A percentile compares a stretch with the other conserved stretches of the same genome.
phyloP scores from a whole-genome alignment of 2,888 invertebrate species.

The Rhingia campestris region DNA sequence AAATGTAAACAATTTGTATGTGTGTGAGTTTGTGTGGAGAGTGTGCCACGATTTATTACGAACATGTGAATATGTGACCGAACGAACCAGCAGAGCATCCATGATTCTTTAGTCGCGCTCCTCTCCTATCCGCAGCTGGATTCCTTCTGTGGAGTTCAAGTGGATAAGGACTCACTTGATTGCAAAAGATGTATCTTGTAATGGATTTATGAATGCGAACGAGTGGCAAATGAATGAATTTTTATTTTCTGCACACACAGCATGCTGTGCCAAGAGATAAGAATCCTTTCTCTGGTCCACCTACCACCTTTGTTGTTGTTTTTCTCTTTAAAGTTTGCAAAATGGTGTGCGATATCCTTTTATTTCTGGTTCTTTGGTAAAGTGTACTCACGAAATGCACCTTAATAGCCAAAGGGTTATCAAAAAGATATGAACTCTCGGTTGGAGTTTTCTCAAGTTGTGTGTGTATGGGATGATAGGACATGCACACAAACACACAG shows the following conservation, averaged over 20 bases:
- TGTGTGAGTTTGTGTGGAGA: conserved; percentile 44
- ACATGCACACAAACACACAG: conserved; percentile 2
- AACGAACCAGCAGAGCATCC: neutral
- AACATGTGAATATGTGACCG: conserved; percentile 24
- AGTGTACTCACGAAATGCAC: conserved; percentile 69
- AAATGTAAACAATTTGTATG: conserved; percentile 72
- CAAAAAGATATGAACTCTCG: conserved; percentile 63
- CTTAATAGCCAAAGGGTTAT: conserved; percentile 71
- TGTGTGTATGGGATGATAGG: conserved; percentile 36
- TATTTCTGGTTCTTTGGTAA: conserved; percentile 43
- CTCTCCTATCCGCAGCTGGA: conserved; percentile 4
- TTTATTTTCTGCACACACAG: conserved; percentile 32
- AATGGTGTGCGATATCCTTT: conserved; percentile 59
- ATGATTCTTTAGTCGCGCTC: neutral
- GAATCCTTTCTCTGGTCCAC: conserved; percentile 41
- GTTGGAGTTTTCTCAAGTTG: conserved; percentile 46
- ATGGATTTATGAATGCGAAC: conserved; percentile 72
- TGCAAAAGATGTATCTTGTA: conserved; percentile 72
- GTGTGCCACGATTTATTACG: conserved; percentile 20
- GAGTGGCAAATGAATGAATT: conserved; percentile 41
- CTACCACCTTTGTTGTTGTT: no score
- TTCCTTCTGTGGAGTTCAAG: conserved; percentile 44
- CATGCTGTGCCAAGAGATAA: conserved; percentile 48
- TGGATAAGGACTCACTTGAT: conserved; percentile 70
- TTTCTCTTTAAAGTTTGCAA: conserved; percentile 36